A percentile compares a stretch with the other conserved stretches of the same genome.
phyloP scores from a whole-genome alignment of 2,888 invertebrate species.

The Morpho helenor region DNA sequence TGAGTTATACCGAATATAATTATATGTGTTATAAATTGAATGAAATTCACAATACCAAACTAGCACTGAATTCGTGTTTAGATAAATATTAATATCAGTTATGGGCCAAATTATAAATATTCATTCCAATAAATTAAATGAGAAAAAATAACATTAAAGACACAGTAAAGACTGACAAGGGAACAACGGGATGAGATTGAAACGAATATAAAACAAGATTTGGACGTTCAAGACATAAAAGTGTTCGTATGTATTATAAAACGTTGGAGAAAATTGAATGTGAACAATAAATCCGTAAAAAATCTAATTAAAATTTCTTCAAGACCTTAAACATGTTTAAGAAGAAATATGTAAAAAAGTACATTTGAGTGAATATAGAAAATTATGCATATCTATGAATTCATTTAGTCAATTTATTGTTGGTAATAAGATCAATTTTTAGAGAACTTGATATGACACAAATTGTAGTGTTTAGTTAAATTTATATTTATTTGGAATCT shows the following conservation, averaged over 20 bases:
- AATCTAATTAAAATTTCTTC: no score
- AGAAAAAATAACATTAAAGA: constrained; percentile 17
- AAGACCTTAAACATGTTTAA: no score
- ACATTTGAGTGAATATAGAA: neutral
- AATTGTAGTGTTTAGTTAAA: no score
- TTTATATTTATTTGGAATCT: no score
- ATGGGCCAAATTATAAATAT: constrained; percentile 38
- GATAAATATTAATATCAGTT: constrained; percentile 15
- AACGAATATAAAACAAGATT: constrained; percentile 16
- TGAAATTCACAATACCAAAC: constrained; percentile 8
- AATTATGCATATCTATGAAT: constrained; percentile 1
- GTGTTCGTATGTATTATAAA: constrained; percentile 2
- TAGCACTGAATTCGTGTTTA: constrained; percentile 11
- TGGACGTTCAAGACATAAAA: constrained; percentile 7
- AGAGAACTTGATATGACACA: no score
- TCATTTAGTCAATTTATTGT: neutral
- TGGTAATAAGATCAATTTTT: no score
- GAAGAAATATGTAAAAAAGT: neutral
- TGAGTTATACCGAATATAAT: no score
- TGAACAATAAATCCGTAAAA: neutral
- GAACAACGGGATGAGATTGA: constrained; percentile 29
- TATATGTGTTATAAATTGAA: no score
- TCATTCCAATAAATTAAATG: constrained; percentile 13
- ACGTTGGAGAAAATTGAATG: constrained; percentile 1
- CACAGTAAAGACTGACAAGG: constrained; percentile 36